phyloP scores from a whole-genome alignment of 2,888 invertebrate genomes.

The Zeuzera pyrina region DNA sequence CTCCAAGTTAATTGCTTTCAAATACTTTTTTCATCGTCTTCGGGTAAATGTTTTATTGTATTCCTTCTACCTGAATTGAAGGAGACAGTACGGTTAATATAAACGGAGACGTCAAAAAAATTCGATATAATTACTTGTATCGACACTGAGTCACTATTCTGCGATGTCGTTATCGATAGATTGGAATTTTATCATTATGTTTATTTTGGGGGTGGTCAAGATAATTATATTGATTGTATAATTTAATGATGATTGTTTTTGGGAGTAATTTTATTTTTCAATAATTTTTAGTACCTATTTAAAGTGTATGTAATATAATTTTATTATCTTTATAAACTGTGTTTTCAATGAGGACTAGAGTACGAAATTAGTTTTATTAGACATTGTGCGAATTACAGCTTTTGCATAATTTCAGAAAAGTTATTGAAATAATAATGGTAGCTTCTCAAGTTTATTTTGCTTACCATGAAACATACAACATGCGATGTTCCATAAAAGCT shows the following conservation, averaged over 20 bases:
- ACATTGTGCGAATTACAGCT: no score
- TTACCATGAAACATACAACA: no score
- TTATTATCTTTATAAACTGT: no score
- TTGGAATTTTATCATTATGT: conserved; percentile 13
- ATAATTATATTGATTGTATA: conserved; percentile 3
- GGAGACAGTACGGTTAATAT: conserved; percentile 36
- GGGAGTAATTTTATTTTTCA: no score
- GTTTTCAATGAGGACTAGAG: no score
- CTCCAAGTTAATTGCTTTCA: conserved; percentile 64
- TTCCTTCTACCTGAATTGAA: conserved; percentile 60
- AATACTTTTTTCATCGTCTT: conserved; percentile 41
- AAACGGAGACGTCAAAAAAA: conserved; percentile 39
- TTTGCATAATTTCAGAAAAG: no score
- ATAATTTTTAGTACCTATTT: no score
- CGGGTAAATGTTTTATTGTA: conserved; percentile 57
- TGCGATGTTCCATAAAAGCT: no score
- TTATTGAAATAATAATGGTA: no score
- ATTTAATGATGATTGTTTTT: conserved; percentile 2
- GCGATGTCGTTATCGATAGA: conserved; percentile 37
- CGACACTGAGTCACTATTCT: conserved; percentile 36
- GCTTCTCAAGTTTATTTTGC: no score
- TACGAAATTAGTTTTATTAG: no score
- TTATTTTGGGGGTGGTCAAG: not conserved
- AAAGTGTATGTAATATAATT: no score
- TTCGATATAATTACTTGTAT: conserved; percentile 29